phyloP scores from a whole-genome alignment of 2,888 invertebrate species.

The Arge pagana region DNA sequence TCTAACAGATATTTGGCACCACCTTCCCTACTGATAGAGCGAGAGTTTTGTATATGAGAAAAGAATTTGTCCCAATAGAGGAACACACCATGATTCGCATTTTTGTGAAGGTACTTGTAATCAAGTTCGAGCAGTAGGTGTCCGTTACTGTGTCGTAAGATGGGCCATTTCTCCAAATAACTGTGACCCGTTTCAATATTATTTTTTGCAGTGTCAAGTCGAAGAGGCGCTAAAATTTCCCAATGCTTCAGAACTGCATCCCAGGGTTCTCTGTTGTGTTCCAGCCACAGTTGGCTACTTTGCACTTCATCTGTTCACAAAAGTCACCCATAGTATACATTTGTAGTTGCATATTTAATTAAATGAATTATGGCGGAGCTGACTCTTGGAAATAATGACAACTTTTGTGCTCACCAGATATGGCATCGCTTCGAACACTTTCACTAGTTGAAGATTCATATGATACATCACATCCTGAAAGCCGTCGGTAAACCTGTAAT shows the following conservation, averaged over 20 bases:
- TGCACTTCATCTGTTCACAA: background rate
- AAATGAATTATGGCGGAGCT: background rate
- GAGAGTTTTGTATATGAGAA: background rate
- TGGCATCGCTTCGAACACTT: background rate
- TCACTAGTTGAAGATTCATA: background rate
- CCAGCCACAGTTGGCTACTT: background rate
- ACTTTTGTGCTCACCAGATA: background rate
- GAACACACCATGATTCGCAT: background rate
- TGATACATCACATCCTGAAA: background rate
- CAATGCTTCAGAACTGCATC: conserved; percentile 1
- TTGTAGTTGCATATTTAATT: background rate
- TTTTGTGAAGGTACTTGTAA: background rate
- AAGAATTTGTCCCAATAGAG: conserved; percentile 1
- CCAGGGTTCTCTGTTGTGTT: conserved; percentile 9
- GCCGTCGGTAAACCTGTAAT: background rate
- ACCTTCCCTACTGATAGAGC: background rate
- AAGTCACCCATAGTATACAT: background rate
- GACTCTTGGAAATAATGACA: background rate
- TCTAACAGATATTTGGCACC: background rate
- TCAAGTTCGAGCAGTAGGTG: background rate
- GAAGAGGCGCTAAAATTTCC: background rate
- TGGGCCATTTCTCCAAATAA: conserved; percentile 1
- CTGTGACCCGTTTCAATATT: background rate
- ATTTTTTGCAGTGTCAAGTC: background rate
- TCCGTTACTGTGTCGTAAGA: background rate